A percentile compares a stretch with the other conserved stretches of the same genome.
Evolutionary conservation across 2,797 vertebrate genomes (phyloP).

Genomic region (Eurystomus glaucurus): DNA sequence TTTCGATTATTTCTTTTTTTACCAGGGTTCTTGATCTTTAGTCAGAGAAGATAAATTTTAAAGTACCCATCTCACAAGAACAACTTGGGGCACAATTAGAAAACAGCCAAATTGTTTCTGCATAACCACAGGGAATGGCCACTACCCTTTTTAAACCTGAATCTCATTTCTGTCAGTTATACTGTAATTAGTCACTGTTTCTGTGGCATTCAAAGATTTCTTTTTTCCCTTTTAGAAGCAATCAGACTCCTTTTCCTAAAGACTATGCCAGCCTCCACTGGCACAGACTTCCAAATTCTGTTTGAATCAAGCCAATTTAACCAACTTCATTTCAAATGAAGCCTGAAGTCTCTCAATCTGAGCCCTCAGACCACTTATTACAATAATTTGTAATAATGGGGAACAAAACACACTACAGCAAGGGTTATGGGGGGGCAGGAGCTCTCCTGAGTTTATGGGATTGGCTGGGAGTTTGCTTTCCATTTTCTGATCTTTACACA

Average conservation of each 20-base stretch:
- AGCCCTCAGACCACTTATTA: constrained; percentile 19
- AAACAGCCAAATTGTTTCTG: constrained; percentile 10
- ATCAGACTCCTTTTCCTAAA: constrained; percentile 34
- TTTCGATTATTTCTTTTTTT: background rate
- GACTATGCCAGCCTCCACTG: background rate
- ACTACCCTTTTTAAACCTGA: constrained; percentile 2
- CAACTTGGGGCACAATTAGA: background rate
- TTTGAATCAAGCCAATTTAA: constrained; percentile 27
- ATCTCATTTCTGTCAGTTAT: constrained; percentile 19
- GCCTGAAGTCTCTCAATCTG: background rate
- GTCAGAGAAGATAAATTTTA: constrained; percentile 21
- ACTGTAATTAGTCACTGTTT: constrained; percentile 36
- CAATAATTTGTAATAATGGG: background rate
- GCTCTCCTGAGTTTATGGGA: background rate
- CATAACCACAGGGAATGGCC: background rate
- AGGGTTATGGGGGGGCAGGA: background rate
- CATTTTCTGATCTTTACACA: background rate
- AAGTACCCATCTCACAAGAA: background rate
- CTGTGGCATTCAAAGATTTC: constrained; percentile 6
- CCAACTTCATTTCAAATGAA: background rate
- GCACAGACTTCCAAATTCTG: background rate
- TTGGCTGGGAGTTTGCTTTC: background rate
- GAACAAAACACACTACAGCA: background rate
- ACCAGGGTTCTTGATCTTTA: background rate
- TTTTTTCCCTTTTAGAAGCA: constrained; percentile 25